Base-by-base conservation (phyloP, 2,113 vertebrate species). In the Puma concolor region DNA sequence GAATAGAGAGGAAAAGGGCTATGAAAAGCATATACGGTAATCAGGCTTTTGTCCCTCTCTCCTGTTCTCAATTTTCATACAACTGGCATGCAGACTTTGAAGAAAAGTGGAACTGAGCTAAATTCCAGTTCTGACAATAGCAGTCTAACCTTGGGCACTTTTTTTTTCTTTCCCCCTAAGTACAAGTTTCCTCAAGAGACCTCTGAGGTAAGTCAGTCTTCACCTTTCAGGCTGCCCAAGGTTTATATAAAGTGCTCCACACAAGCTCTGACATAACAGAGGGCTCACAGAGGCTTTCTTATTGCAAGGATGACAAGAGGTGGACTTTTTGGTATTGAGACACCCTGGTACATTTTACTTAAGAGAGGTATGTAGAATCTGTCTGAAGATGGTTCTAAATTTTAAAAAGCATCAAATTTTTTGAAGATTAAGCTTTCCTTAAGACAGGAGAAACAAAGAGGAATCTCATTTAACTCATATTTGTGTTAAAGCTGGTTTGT, bases 361-460 rank as follows among this genome's bases (percentile, higher is more conserved):
- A 95, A 52, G 3, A 82, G 12, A 60, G 7, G 9, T 83, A 69
- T 33, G 10, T 64, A 50, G 64, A 60, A 41, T 52, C 67, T 38
- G 7, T 64, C 57, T 44, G 76, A 76, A 50, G n/a, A 79, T 84
- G 21, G 16, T 81, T 92, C 64, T 80, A 93, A 52, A 27, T 21
- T 64, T 91, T 81, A 36, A 72, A 57, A 92, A 71, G 7, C 60
- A 12, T 82, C 63, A 27, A 77, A 74, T 27, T 85, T 97, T 94
- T 84, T 94, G 48, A 92, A 82, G 52, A 92, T 21, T 1, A 72
- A 54, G 50, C 69, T 86, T 82, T 92, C 25, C 88, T 89, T 76
- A 76, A 79, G 93, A 85, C 13, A 82, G n/a, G n/a, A 84, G 13
- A 94, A 63, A 74, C 11, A 92, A 85, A 86, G 83, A 71, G 77